Evolutionary conservation across 2,888 invertebrate species (phyloP), one percentile per base, ranked within the genome.

Genomic region (Tuberolachnus salignus): DNA sequence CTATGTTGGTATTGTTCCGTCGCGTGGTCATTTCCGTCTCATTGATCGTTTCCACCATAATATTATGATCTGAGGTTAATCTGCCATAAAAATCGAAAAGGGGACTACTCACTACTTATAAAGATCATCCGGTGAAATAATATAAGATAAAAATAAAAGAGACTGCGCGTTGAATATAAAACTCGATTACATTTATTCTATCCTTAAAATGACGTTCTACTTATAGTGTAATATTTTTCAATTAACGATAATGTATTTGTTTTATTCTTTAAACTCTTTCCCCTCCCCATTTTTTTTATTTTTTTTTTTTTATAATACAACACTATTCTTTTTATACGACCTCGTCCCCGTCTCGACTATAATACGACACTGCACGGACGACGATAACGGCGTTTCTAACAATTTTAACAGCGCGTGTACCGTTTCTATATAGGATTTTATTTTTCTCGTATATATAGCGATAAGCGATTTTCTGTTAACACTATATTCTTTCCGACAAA

Each of bases 41-140:
- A 6, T 34, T 6, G 13, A 13, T 8, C 11, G 16, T 49, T 49
- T 67, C 19, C n/a, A 6, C 9, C 3, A 1, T 8, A 16, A 8
- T 46, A 46, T 66, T 46, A 61, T 42, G 13, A 23, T 46, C 14
- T 1, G 10, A 13, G 14, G 13, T n/a, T 49, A 49, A 72, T 72
- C 49, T 9, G 1, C 14, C 13, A 16, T 44, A 34, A 34, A 34
- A 4, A 44, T 70, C n/a, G 16, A 3, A 0, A 9, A 44, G 1
- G 42, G 16, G 34, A 53, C 42, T 14, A 42, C 55, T 44, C 21
- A 63, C 16, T 26, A 26, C 26, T 72, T 51, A n/a, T n/a, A 49
- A 49, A 72, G 49, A 61, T 49, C 61, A 57, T 19, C 16, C 34
- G 0, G n/a, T 34, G 19, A 14, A 72, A 72, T 71, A 46, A 55